Evolutionary conservation across 1,140 invertebrate species (phyloP).

Genomic region (Dendroctonus valens): DNA sequence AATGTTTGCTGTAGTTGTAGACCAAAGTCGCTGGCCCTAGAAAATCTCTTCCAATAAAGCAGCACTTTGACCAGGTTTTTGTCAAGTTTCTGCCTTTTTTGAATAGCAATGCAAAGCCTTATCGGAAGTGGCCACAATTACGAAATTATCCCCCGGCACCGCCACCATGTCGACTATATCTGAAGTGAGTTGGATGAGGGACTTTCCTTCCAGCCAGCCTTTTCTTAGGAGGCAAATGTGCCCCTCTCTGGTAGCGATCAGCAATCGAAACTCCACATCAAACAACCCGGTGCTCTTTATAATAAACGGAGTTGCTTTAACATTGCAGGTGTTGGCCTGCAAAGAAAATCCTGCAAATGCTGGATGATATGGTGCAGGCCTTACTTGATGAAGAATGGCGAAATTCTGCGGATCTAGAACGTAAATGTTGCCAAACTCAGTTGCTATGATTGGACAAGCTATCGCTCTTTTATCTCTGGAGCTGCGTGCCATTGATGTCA

Average conservation of each 20-base stretch:
- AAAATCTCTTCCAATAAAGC: constrained; percentile 6
- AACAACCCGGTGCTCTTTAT: constrained; percentile 79
- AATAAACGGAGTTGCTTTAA: constrained; percentile 65
- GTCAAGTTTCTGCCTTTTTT: constrained; percentile 64
- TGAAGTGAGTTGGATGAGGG: constrained; percentile 68
- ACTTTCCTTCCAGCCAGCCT: constrained; percentile 65
- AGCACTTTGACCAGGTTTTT: neutral
- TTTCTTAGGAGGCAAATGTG: constrained; percentile 76
- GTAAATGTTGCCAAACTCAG: constrained; percentile 80
- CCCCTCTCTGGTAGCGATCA: constrained; percentile 81
- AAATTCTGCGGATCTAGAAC: constrained; percentile 87
- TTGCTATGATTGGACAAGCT: constrained; percentile 83
- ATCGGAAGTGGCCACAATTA: constrained; percentile 80
- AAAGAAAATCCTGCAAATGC: constrained; percentile 21
- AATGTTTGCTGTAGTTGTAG: constrained; percentile 64
- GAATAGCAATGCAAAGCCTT: constrained; percentile 75
- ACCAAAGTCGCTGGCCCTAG: constrained; percentile 82
- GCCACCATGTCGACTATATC: constrained; percentile 70
- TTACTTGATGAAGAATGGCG: constrained; percentile 61
- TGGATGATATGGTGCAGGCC: neutral
- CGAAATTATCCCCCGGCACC: constrained; percentile 68
- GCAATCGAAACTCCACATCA: constrained; percentile 86
- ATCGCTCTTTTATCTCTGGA: constrained; percentile 72
- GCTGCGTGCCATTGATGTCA: constrained; percentile 72
- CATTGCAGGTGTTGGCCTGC: constrained; percentile 54